Percentiles rank a stretch among this genome's conserved stretches.
phyloP scores from a whole-genome alignment of 2,113 vertebrate species.

The Albula glossodonta region DNA sequence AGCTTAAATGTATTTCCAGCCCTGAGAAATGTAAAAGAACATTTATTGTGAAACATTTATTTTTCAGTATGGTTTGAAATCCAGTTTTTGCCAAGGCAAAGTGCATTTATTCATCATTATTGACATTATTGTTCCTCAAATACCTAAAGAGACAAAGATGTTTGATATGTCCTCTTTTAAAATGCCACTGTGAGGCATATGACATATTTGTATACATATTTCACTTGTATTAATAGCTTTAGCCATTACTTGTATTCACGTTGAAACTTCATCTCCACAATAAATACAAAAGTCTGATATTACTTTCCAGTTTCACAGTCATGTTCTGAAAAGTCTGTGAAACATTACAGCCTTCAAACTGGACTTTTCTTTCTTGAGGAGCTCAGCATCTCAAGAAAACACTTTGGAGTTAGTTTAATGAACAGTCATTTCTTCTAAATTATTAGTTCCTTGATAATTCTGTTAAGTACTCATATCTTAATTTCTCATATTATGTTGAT shows the following conservation, averaged over 20 bases:
- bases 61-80: background rate
- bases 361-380: background rate
- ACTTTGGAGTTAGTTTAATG: conserved; percentile 1
- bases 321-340: background rate
- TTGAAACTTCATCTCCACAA: no score
- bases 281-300: no score
- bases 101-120: background rate
- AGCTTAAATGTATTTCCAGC: background rate
- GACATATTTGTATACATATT: background rate
- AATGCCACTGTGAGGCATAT: background rate
- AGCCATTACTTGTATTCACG: no score
- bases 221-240: no score
- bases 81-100: background rate
- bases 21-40: background rate
- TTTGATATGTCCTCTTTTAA: background rate
- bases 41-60: background rate
- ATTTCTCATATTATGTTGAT: background rate
- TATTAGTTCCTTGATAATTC: background rate
- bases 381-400: background rate
- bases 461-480: background rate
- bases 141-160: background rate
- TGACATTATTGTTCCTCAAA: background rate
- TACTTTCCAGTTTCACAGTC: no score
- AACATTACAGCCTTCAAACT: background rate
- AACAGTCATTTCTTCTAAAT: background rate